These are phyloP conservation scores for Grallaria varia DNA, from an alignment of 2,113 vertebrate genomes.

Conservation along the genomic window DNA sequence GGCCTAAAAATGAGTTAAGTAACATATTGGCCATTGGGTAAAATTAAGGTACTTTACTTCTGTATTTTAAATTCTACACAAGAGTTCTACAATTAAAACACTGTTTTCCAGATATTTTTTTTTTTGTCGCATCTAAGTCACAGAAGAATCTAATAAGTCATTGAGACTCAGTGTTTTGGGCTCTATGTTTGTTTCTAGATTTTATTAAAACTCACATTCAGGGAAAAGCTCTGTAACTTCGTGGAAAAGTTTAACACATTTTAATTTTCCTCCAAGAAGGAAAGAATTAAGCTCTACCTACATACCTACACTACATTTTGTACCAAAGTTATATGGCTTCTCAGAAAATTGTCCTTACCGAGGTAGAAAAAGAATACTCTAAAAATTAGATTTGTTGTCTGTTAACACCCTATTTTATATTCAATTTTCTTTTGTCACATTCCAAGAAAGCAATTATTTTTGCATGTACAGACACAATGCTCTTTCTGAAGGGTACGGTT, in stretches of 20 bases:
- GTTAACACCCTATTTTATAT: slow-evolving; percentile 50
- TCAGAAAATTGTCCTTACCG: neutral
- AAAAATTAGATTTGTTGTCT: slow-evolving; percentile 44
- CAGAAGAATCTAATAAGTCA: neutral
- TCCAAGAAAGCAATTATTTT: slow-evolving; percentile 58
- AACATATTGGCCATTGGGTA: neutral
- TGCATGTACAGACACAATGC: slow-evolving; percentile 35
- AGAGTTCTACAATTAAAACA: neutral
- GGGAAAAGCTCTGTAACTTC: neutral
- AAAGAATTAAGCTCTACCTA: neutral
- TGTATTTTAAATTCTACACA: neutral
- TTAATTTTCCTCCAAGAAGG: neutral
- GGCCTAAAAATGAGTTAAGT: neutral
- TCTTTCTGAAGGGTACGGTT: slow-evolving; percentile 4
- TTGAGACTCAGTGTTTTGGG: neutral
- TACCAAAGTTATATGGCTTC: neutral
- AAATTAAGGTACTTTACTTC: neutral
- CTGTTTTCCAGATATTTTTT: neutral
- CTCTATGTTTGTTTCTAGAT: neutral
- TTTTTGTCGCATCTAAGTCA: neutral
- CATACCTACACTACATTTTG: neutral
- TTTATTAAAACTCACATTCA: neutral
- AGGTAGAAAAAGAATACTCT: neutral
- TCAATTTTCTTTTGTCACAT: slow-evolving; percentile 65
- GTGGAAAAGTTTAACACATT: neutral